Evolutionary conservation across 2,113 vertebrate genomes (phyloP).

Genomic region (Grallaria varia): DNA sequence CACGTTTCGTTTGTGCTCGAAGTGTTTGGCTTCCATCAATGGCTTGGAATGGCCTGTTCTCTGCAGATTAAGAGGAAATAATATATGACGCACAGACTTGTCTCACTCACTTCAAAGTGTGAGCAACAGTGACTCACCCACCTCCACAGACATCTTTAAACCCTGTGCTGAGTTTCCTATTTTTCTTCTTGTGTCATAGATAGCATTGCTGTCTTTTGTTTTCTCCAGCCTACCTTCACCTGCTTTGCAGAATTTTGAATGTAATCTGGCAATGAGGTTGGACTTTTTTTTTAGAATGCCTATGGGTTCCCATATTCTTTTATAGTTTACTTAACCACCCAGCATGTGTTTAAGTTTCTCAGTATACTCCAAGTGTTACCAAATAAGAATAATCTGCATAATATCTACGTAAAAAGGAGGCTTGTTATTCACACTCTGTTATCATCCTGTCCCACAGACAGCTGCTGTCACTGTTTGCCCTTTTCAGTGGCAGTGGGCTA

Average conservation of each 20-base stretch:
- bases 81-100: slow-evolving; percentile 15
- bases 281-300: background rate
- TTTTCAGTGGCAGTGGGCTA: slow-evolving; percentile 56
- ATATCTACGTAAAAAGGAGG: slow-evolving; percentile 25
- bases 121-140: slow-evolving; percentile 66
- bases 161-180: slow-evolving; percentile 52
- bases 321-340: slow-evolving; percentile 32
- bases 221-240: slow-evolving; percentile 35
- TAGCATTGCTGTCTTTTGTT: slow-evolving; percentile 57
- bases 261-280: slow-evolving; percentile 31
- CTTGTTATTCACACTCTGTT: slow-evolving; percentile 56
- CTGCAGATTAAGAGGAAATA: slow-evolving; percentile 59
- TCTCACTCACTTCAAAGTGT: slow-evolving; percentile 63
- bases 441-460: slow-evolving; percentile 58
- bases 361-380: slow-evolving; percentile 21
- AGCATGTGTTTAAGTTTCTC: slow-evolving; percentile 43
- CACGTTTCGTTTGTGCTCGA: slow-evolving; percentile 35
- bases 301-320: slow-evolving; percentile 38
- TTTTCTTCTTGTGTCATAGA: slow-evolving; percentile 38
- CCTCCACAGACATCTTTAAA: slow-evolving; percentile 63
- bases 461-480: slow-evolving; percentile 57
- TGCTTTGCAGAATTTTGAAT: slow-evolving; percentile 42
- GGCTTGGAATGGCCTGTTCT: slow-evolving; percentile 39
- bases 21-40: slow-evolving; percentile 42
- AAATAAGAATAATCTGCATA: slow-evolving; percentile 59